Percentiles rank a stretch among this genome's conserved stretches.
These are phyloP conservation scores for Nipponia nippon DNA, from an alignment of 2,113 vertebrate species.

Conservation along the genomic window DNA sequence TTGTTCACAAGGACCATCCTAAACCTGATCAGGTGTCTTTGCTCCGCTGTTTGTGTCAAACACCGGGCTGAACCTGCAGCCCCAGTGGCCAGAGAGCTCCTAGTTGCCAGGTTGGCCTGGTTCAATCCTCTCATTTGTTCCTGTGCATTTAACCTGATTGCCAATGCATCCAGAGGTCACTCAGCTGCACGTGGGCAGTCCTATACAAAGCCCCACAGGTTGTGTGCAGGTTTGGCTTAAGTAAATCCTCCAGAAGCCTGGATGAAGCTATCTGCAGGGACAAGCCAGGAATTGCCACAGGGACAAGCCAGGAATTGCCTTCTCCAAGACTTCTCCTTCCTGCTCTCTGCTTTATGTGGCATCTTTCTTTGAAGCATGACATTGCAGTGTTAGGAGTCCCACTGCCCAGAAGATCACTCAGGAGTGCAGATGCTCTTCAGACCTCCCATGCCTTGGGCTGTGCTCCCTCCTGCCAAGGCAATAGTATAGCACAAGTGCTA, in stretches of 20 bases:
- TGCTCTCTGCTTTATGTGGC: background rate
- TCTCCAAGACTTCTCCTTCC: background rate
- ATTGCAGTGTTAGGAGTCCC: background rate
- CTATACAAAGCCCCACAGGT: background rate
- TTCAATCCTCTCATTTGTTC: background rate
- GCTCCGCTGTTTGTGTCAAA: background rate
- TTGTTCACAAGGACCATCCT: background rate
- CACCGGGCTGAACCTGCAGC: background rate
- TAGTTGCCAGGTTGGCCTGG: background rate
- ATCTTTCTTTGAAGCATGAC: background rate
- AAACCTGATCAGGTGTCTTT: background rate
- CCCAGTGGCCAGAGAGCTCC: background rate
- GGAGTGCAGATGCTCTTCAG: background rate
- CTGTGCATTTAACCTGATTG: background rate
- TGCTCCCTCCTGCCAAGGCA: background rate
- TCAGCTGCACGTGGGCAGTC: background rate
- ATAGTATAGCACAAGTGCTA: background rate
- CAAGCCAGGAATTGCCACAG: background rate
- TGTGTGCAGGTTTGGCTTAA: background rate
- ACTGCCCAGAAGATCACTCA: background rate
- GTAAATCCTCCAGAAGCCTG: background rate
- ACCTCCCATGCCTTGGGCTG: background rate
- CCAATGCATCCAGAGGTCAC: background rate
- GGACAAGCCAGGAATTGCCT: background rate
- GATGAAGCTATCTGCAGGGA: background rate